Evolutionary conservation across 2,888 invertebrate species (phyloP), one percentile per base, ranked within the genome.

Genomic region (Brenthis hecate): DNA sequence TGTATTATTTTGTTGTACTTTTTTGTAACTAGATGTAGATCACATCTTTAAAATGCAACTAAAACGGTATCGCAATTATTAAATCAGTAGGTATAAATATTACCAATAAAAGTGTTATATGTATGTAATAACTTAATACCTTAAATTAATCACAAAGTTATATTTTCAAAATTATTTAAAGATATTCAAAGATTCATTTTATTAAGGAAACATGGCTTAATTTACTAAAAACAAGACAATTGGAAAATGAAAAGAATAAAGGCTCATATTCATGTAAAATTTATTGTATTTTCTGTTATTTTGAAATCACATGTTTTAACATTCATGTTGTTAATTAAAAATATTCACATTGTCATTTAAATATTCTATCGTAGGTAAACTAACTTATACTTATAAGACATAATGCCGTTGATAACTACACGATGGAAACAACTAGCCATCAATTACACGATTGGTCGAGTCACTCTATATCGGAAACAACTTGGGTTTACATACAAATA

Each of bases 271-370:
- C 85, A 88, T 93, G 93, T 92, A 93, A 93, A 93, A 94, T 94
- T 94, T 93, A 93, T 93, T 91, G 86, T 87, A 89, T 91, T 89
- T 92, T 93, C 94, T 87, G 87, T 94, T 94, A 94, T 94, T 93
- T 93, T 94, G 92, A 93, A 93, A 93, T 93, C 91, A 93, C 92
- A 93, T 92, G 90, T 92, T 88, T 89, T 92, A 93, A 92, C 94
- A 94, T 94, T 94, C 93, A 94, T 94, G 92, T 94, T 93, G 91
- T 90, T 92, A 80, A 94, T 94, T 94, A 94, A 94, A 94, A 94
- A 94, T 94, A 94, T 94, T 94, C 94, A 94, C 94, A 94, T 93
- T 94, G 92, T 94, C 93, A 93, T 93, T 94, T 91, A 91, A 92
- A 93, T 94, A 93, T 92, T 94, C 93, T 93, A 93, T 93, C 92